Percentiles rank a stretch among this genome's conserved stretches.
phyloP scores from a whole-genome alignment of 2,888 invertebrate species.

The Thymelicus acteon region DNA sequence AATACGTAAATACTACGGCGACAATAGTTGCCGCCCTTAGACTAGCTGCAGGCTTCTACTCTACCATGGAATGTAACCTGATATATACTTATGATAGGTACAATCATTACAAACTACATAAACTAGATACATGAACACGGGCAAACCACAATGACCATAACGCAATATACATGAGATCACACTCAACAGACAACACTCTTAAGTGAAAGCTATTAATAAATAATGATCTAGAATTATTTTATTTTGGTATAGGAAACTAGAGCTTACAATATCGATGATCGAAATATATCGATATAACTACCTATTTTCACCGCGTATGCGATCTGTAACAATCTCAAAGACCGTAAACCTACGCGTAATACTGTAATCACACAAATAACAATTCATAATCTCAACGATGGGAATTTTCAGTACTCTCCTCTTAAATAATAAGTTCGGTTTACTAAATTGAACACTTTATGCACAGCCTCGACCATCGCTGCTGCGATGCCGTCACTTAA shows the following conservation, averaged over 20 bases:
- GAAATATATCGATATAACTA: constrained; percentile 44
- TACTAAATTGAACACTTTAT: constrained; percentile 82
- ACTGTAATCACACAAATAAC: constrained; percentile 70
- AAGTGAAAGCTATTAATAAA: constrained; percentile 76
- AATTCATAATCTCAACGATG: constrained; percentile 79
- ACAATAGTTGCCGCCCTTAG: constrained; percentile 66
- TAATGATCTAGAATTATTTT: constrained; percentile 78
- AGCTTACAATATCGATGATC: constrained; percentile 60
- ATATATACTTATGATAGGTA: constrained; percentile 61
- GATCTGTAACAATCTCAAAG: constrained; percentile 51
- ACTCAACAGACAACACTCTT: constrained; percentile 70
- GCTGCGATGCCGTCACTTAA: constrained; percentile 73
- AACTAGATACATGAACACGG: constrained; percentile 70
- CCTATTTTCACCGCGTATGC: constrained; percentile 23
- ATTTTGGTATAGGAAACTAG: constrained; percentile 81
- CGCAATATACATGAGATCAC: constrained; percentile 77
- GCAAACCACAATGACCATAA: constrained; percentile 58
- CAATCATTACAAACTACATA: constrained; percentile 43
- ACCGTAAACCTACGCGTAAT: constrained; percentile 66
- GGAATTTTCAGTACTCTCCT: constrained; percentile 67
- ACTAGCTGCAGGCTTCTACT: constrained; percentile 75
- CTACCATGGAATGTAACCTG: constrained; percentile 72
- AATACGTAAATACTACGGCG: constrained; percentile 53
- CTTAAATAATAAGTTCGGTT: constrained; percentile 66
- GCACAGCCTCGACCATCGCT: constrained; percentile 81